phyloP scores from a whole-genome alignment of 92 coral and sea anemone species.

The Montipora capitata region DNA sequence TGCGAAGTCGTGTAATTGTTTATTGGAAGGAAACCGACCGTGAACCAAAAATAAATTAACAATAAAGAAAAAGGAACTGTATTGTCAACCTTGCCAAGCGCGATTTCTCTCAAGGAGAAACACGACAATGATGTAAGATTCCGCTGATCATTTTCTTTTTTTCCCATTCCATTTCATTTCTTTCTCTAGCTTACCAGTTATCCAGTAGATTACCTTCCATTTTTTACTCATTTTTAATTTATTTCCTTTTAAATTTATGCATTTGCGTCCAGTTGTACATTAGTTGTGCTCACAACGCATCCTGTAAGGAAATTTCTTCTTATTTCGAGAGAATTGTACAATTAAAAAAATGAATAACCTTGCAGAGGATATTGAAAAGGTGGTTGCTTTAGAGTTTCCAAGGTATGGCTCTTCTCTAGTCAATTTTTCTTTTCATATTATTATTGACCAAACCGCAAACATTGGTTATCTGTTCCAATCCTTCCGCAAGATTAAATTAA shows the following conservation, averaged over 20 bases:
- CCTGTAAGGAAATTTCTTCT: background rate
- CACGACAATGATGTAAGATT: background rate
- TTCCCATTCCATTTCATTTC: background rate
- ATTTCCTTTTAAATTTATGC: slow-evolving; percentile 23
- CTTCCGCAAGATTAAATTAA: slow-evolving; percentile 45
- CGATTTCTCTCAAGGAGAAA: background rate
- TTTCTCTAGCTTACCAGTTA: background rate
- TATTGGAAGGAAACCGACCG: slow-evolving; percentile 19
- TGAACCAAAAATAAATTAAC: background rate
- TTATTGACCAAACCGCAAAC: slow-evolving; percentile 59
- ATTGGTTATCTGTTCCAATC: slow-evolving; percentile 32
- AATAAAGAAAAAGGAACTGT: background rate
- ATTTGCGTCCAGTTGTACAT: slow-evolving; percentile 12
- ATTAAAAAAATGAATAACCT: background rate
- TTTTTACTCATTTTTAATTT: slow-evolving; percentile 38
- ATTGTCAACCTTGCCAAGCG: background rate
- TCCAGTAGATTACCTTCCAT: slow-evolving; percentile 18
- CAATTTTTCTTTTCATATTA: slow-evolving; percentile 30
- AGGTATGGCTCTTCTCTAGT: background rate
- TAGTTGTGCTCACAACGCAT: too few relatives aligned
- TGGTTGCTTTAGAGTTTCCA: background rate
- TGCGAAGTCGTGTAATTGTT: slow-evolving; percentile 6
- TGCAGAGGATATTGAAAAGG: background rate
- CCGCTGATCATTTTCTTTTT: too few relatives aligned
- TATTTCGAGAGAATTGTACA: background rate